These are phyloP conservation scores for Ia io DNA, from an alignment of 2,113 vertebrate species.

Conservation along the genomic window DNA sequence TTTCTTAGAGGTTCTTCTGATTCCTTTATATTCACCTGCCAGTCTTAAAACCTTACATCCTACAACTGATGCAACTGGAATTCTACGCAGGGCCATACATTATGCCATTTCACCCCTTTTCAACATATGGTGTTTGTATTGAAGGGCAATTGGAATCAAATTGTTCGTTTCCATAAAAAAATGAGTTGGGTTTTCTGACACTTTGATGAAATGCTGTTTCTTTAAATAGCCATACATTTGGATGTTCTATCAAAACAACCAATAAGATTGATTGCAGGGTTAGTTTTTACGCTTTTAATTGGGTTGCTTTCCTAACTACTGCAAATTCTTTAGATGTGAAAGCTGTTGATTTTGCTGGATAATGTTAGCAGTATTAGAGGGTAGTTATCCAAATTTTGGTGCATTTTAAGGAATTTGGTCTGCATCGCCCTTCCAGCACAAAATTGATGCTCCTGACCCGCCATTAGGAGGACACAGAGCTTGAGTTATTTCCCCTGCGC, in stretches of 20 bases:
- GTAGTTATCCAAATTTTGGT: slow-evolving; percentile 45
- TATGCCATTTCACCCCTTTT: not conserved
- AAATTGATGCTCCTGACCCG: slow-evolving; percentile 60
- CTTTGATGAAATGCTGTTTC: slow-evolving; percentile 32
- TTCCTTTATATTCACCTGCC: not conserved
- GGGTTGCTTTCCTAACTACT: not conserved
- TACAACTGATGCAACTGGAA: not conserved
- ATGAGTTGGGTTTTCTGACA: slow-evolving; percentile 17
- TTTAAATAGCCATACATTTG: not conserved
- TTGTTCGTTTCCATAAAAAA: slow-evolving; percentile 20
- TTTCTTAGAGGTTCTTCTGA: not conserved
- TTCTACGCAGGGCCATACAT: not conserved
- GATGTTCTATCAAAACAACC: slow-evolving; percentile 33
- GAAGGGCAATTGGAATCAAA: slow-evolving; percentile 36
- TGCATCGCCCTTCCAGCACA: slow-evolving; percentile 60
- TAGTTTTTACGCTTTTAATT: slow-evolving; percentile 42
- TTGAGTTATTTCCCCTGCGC: slow-evolving; percentile 62
- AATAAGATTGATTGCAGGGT: not conserved
- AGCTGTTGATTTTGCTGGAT: slow-evolving; percentile 46
- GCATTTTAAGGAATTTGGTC: slow-evolving; percentile 50
- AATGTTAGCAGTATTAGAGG: slow-evolving; percentile 3
- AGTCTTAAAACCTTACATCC: not conserved
- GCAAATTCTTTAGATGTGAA: slow-evolving; percentile 6
- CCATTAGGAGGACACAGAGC: slow-evolving; percentile 45
- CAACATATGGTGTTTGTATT: not conserved